Evolutionary conservation across 2,113 vertebrate genomes (phyloP).

Genomic region (Aegithalos caudatus): DNA sequence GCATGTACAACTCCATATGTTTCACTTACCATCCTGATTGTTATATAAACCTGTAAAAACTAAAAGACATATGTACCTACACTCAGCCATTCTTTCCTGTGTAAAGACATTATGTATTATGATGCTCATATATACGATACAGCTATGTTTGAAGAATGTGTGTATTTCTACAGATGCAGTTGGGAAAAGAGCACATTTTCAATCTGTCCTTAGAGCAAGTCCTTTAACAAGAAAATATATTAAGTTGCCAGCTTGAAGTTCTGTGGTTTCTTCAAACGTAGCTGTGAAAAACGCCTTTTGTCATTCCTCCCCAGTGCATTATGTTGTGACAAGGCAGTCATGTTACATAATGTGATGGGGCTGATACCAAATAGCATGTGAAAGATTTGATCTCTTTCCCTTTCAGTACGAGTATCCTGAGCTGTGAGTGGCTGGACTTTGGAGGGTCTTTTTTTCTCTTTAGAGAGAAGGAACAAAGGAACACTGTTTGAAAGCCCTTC

Average conservation of each 20-base stretch:
- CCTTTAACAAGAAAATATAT: conserved; percentile 7
- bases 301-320: conserved; percentile 38
- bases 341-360: conserved; percentile 24
- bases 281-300: conserved; percentile 46
- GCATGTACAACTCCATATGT: neutral
- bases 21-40: neutral
- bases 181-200: neutral
- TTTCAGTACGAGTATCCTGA: neutral
- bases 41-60: neutral
- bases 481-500: neutral
- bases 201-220: neutral
- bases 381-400: conserved; percentile 25
- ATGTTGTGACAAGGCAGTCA: conserved; percentile 46
- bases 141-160: neutral
- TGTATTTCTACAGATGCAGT: neutral
- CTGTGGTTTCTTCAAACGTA: conserved; percentile 10
- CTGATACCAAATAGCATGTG: conserved; percentile 37
- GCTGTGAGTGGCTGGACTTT: neutral
- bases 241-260: neutral
- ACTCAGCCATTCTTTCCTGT: neutral
- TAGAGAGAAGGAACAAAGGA: neutral
- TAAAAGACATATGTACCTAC: neutral
- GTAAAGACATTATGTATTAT: neutral
- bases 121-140: rapidly evolving
- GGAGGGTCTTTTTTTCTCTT: neutral